These are phyloP conservation scores for Hippocampus kuda DNA, from an alignment of 2,797 vertebrate species.

Conservation along the genomic window DNA sequence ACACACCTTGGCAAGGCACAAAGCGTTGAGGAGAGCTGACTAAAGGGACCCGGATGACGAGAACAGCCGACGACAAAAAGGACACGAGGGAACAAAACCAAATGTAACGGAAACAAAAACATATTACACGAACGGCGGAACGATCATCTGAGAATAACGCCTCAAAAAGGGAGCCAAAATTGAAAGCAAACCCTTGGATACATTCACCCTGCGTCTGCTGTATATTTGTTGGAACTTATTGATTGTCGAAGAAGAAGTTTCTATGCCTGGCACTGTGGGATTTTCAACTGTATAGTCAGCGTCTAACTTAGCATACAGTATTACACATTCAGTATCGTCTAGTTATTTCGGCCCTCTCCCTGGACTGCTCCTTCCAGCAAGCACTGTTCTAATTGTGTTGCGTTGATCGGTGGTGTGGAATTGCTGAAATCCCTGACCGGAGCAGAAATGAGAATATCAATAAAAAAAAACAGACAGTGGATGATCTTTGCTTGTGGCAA, in stretches of 20 bases:
- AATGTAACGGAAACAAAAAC: no score
- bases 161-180: no score
- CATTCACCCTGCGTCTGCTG: slow-evolving; percentile 3
- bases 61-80: no score
- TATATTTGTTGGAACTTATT: slow-evolving; percentile 41
- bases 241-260: slow-evolving; percentile 29
- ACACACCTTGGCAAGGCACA: no score
- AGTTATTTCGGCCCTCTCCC: slow-evolving; percentile 51
- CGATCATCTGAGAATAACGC: no score
- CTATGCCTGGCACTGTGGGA: slow-evolving; percentile 39
- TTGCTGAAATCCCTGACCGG: slow-evolving; percentile 55
- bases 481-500: slow-evolving; percentile 65
- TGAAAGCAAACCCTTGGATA: background rate
- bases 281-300: slow-evolving; percentile 27
- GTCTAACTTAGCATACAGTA: slow-evolving; percentile 57
- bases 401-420: slow-evolving; percentile 47
- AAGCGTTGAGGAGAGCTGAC: no score
- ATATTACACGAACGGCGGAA: background rate
- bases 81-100: no score
- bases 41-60: no score
- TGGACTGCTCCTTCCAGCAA: slow-evolving; percentile 48
- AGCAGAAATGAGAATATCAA: slow-evolving; percentile 65
- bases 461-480: slow-evolving; percentile 56
- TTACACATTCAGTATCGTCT: slow-evolving; percentile 61
- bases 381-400: slow-evolving; percentile 53